These are phyloP conservation scores for Schizothorax lantsangensis DNA, from an alignment of 2,797 vertebrate species.

Conservation along the genomic window DNA sequence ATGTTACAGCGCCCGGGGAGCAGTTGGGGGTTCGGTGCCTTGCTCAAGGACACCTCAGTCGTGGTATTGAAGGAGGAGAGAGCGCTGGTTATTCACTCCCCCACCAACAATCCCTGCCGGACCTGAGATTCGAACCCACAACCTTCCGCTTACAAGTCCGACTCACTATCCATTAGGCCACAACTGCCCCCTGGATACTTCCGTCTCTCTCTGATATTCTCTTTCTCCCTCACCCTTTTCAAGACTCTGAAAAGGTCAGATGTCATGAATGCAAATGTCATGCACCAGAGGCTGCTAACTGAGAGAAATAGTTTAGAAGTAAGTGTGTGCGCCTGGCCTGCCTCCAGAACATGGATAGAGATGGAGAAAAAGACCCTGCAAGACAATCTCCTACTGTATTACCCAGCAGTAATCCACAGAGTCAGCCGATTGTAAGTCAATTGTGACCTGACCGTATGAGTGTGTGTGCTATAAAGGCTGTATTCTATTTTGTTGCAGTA, in stretches of 20 bases:
- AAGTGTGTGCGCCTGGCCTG: slow-evolving; percentile 32
- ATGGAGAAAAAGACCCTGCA: neutral
- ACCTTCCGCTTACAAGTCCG: too few species aligned
- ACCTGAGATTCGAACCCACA: too few species aligned
- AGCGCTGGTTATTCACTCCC: too few species aligned
- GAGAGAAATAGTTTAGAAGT: slow-evolving; percentile 27
- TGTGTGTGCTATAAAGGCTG: slow-evolving; percentile 2
- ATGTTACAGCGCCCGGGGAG: too few species aligned
- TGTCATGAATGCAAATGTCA: slow-evolving; percentile 51
- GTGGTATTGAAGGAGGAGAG: too few species aligned
- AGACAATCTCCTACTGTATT: slow-evolving; percentile 19
- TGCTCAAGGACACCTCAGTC: too few species aligned
- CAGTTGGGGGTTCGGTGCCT: too few species aligned
- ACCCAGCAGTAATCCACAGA: slow-evolving; percentile 9
- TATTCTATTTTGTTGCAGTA: neutral
- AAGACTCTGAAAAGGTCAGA: slow-evolving; percentile 30
- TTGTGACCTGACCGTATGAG: slow-evolving; percentile 5
- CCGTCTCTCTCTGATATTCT: neutral
- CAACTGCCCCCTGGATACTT: too few species aligned
- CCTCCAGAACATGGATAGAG: slow-evolving; percentile 13
- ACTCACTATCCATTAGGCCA: too few species aligned
- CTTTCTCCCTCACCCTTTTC: neutral
- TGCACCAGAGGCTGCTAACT: slow-evolving; percentile 22
- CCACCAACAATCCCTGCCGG: too few species aligned
- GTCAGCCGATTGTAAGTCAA: slow-evolving; percentile 15